Evolutionary conservation across 1,140 invertebrate species (phyloP), one percentile per base, ranked within the genome.

Genomic region (Protaetia brevitarsis): DNA sequence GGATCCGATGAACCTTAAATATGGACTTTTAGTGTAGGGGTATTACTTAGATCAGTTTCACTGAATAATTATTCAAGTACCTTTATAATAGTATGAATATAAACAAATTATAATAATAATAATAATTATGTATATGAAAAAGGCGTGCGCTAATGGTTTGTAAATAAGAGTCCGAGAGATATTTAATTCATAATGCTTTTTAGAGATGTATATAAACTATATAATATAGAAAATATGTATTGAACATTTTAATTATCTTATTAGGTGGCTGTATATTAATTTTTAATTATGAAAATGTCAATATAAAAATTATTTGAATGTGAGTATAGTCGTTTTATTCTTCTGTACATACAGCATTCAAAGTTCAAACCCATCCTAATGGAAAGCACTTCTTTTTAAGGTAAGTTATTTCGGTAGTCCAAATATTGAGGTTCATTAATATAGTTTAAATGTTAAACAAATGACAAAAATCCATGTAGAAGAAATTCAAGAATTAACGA

Each of bases 1-100:
- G 77, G 74, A 13, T 71, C 76, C 3, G 76, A 78, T 63, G 73
- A 76, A 34, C 68, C 71, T 16, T 70, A 66, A 66, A 36, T n/a
- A 16, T 13, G 30, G 26, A 51, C 41, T 10, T n/a, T 51, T 51
- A 51, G 41, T 51, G 16, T 51, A 51, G 41, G 26, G 19, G 26
- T 51, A 51, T 3, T 51, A 51, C 19, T 51, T 19, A 51, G 16
- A 51, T 26, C 19, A 51, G 8, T 51, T 51, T n/a, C n/a, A n/a
- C n/a, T n/a, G n/a, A n/a, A n/a, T n/a, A 23, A 51, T 51, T 51
- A 51, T 51, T 51, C 5, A 19, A 51, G 41, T 51, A 51, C 3
- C 1, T 51, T 51, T 51, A 5, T 51, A 51, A 19, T 51, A 51
- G 10, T 51, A 51, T 51, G 13, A 19, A 19, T 51, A 51, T 23